These are phyloP conservation scores for Ganaspis sp. DNA, from an alignment of 1,140 invertebrate genomes.

Conservation along the genomic window DNA sequence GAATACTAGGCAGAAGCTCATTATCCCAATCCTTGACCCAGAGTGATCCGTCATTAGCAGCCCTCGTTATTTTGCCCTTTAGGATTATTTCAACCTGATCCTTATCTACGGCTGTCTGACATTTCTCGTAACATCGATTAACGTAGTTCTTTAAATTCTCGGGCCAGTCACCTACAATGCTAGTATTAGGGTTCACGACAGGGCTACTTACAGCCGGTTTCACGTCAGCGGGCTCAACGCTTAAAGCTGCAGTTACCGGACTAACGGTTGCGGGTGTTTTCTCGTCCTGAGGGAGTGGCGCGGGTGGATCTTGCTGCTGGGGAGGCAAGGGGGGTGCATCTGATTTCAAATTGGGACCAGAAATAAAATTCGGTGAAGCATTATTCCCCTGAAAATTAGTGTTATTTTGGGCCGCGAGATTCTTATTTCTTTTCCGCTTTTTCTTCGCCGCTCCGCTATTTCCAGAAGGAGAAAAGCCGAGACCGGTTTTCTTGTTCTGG, in stretches of 20 bases:
- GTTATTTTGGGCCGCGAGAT: conserved; percentile 76
- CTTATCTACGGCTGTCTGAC: conserved; percentile 90
- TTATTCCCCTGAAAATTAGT: conserved; percentile 74
- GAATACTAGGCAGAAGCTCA: conserved; percentile 91
- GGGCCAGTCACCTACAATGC: conserved; percentile 81
- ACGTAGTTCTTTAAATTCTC: conserved; percentile 90
- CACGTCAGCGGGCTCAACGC: conserved; percentile 27
- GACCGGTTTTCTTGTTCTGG: conserved; percentile 77
- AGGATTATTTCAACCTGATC: conserved; percentile 95
- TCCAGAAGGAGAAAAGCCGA: conserved; percentile 71
- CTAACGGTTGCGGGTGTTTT: conserved; percentile 29
- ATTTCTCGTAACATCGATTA: conserved; percentile 92
- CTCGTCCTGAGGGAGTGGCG: conserved; percentile 56
- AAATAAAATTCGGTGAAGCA: conserved; percentile 57
- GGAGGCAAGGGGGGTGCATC: conserved; percentile 78
- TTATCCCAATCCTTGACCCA: conserved; percentile 94
- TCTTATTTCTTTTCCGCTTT: conserved; percentile 85
- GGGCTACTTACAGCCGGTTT: conserved; percentile 59
- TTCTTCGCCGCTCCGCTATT: conserved; percentile 82
- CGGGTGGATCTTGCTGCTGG: conserved; percentile 36
- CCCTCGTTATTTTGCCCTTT: conserved; percentile 93
- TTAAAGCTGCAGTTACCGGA: not conserved
- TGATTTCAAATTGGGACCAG: conserved; percentile 57
- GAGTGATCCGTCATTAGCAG: conserved; percentile 89
- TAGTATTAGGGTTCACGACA: conserved; percentile 47